Evolutionary conservation across 2,113 vertebrate genomes (phyloP).

Genomic region (Hepsetus odoe): DNA sequence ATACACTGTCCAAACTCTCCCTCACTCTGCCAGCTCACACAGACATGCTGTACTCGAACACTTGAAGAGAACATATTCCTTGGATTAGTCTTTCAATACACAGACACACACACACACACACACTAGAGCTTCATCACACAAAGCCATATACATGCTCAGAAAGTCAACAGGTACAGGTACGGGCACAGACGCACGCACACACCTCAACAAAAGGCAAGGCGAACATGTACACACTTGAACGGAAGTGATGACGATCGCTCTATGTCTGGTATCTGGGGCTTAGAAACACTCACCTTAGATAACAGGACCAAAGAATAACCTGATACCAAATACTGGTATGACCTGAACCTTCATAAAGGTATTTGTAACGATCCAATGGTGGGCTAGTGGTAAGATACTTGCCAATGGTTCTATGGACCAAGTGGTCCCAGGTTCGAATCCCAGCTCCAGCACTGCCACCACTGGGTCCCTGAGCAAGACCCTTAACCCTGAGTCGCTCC

Average conservation of each 20-base stretch:
- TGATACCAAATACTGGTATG: neutral
- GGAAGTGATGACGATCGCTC: constrained; percentile 39
- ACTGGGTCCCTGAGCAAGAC: too few species aligned
- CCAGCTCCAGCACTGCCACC: too few species aligned
- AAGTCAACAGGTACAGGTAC: constrained; percentile 21
- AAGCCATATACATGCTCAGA: constrained; percentile 31
- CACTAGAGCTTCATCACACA: neutral
- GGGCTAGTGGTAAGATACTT: too few species aligned
- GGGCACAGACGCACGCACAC: constrained; percentile 45
- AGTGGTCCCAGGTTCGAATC: too few species aligned
- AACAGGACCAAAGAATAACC: neutral
- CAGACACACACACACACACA: neutral
- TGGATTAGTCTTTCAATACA: neutral
- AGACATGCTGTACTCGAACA: constrained; percentile 52
- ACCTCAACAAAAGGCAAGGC: constrained; percentile 34
- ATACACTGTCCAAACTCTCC: neutral
- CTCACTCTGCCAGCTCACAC: constrained; percentile 41
- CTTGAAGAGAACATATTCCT: neutral
- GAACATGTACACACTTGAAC: constrained; percentile 33
- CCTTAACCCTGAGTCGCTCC: too few species aligned
- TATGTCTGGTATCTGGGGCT: neutral
- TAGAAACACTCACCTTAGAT: neutral
- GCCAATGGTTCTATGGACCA: too few species aligned
- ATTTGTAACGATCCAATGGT: too few species aligned
- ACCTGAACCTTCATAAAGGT: neutral